phyloP scores from a whole-genome alignment of 2,797 vertebrate species.

The Scyliorhinus canicula region DNA sequence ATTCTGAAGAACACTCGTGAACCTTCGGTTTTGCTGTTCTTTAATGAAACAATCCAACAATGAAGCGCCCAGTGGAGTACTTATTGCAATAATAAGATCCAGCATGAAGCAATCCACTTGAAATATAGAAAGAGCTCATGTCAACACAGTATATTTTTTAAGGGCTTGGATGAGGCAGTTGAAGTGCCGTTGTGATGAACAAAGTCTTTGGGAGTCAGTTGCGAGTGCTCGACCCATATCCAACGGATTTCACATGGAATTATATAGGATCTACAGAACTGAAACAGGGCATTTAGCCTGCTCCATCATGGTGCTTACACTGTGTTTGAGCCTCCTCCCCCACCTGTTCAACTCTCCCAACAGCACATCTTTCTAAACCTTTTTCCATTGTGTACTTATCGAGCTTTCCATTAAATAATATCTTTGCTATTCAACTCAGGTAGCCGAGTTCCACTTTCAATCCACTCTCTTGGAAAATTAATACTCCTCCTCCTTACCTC shows the following conservation, averaged over 20 bases:
- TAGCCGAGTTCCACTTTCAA: neutral
- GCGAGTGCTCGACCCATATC: neutral
- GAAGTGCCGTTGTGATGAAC: neutral
- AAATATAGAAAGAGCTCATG: neutral
- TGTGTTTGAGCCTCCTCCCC: neutral
- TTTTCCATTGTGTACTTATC: neutral
- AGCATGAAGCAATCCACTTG: neutral
- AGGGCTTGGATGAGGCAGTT: neutral
- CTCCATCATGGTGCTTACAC: neutral
- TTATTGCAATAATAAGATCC: neutral
- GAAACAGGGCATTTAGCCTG: neutral
- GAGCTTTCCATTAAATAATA: neutral
- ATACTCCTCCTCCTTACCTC: neutral
- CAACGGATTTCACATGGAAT: neutral
- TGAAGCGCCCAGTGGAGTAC: neutral
- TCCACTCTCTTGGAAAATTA: neutral
- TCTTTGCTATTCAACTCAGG: neutral
- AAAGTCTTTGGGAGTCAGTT: neutral
- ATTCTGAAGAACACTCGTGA: neutral
- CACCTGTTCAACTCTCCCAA: neutral
- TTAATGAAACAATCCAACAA: neutral
- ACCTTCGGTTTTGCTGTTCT: neutral
- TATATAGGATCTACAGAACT: neutral
- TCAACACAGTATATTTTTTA: neutral
- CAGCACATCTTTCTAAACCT: neutral